Conservation (phyloP, 2,113 vertebrate species). For the Brachyistius frenatus region DNA sequence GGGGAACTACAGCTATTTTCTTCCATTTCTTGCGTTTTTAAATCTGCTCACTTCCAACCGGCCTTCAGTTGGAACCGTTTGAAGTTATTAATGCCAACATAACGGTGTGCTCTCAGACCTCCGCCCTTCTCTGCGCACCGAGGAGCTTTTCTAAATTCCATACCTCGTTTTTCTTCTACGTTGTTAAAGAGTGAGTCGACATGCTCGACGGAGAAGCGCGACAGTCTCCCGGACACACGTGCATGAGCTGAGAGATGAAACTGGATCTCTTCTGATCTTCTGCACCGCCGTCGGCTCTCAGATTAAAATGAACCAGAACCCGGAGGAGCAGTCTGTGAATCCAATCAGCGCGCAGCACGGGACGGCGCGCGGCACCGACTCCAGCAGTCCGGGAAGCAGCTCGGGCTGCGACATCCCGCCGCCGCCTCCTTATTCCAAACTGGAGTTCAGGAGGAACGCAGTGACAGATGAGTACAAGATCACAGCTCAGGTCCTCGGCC, state of each 20-base stretch:
- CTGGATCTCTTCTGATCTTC: constrained; percentile 9
- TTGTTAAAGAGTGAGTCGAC: background rate
- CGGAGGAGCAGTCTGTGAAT: constrained; percentile 47
- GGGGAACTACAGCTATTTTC: background rate
- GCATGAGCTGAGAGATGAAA: constrained; percentile 30
- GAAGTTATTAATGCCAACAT: background rate
- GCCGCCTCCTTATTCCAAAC: constrained; percentile 42
- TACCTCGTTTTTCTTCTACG: background rate
- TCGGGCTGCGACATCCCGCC: constrained; percentile 27
- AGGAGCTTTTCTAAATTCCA: background rate
- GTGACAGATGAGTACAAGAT: constrained; percentile 78
- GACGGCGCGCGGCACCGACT: constrained; percentile 36
- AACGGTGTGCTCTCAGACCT: constrained; percentile 24
- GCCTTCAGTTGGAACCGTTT: background rate
- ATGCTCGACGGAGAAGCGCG: constrained; percentile 10
- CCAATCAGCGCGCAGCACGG: constrained; percentile 36
- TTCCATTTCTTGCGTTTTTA: background rate
- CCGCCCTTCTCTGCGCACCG: constrained; percentile 42
- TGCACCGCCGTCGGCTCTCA: constrained; percentile 15
- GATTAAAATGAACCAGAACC: constrained; percentile 53
- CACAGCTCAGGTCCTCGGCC: constrained; percentile 74
- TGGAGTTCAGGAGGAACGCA: constrained; percentile 67
- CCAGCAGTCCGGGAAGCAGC: constrained; percentile 34
- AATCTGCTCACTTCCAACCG: background rate
- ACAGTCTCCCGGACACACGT: constrained; percentile 2